These are phyloP conservation scores for Phymorhynchus buccinoides DNA, from an alignment of 1,140 invertebrate species.

Conservation along the genomic window DNA sequence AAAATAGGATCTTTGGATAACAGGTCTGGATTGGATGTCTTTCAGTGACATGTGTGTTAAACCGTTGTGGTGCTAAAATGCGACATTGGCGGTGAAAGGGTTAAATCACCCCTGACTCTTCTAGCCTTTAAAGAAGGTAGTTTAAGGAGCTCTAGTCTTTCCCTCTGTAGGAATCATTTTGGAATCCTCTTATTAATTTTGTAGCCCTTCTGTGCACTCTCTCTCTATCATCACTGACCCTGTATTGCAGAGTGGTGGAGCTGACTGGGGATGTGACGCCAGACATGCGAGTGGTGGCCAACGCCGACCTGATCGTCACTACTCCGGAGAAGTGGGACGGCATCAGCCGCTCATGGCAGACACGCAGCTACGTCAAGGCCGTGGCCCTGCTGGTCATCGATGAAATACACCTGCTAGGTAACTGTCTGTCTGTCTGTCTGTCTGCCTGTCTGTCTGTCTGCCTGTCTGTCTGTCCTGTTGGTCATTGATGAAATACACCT, in stretches of 20 bases:
- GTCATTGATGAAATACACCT: not conserved
- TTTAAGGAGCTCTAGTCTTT: no score
- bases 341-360: constrained; percentile 97
- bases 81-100: no score
- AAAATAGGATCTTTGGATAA: no score
- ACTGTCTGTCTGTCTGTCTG: not conserved
- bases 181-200: no score
- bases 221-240: not conserved
- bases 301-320: constrained; percentile 94
- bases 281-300: constrained; percentile 87
- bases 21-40: no score
- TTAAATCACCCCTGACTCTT: no score
- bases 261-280: constrained; percentile 97
- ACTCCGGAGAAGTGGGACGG: constrained; percentile 99
- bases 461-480: not conserved
- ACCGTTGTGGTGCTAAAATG: no score
- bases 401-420: constrained; percentile 97
- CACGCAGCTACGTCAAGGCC: constrained; percentile 91
- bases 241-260: constrained; percentile 86
- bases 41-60: no score
- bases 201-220: no score
- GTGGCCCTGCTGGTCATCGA: constrained; percentile 97
- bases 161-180: no score
- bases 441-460: not conserved
- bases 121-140: no score